Evolutionary conservation across 2,888 invertebrate genomes (phyloP).

Genomic region (Cacoxenus indagator): DNA sequence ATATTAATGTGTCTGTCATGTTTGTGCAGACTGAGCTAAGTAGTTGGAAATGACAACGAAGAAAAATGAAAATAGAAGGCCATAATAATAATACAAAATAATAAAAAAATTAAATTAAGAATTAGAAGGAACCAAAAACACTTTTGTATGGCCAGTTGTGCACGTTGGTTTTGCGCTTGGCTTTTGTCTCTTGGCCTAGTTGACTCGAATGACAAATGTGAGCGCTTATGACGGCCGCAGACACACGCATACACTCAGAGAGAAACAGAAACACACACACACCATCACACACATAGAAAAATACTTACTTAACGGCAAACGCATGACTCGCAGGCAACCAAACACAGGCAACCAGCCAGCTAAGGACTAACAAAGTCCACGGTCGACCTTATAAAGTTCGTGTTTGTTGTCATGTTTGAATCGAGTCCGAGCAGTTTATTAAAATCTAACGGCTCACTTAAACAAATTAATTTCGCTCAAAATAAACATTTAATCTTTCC

Average conservation of each 20-base stretch:
- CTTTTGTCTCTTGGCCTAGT: background rate
- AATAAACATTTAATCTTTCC: slow-evolving; percentile 28
- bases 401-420: background rate
- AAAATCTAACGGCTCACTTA: slow-evolving; percentile 56
- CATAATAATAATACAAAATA: slow-evolving; percentile 27
- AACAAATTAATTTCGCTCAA: slow-evolving; percentile 52
- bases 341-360: slow-evolving; percentile 11
- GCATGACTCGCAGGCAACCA: background rate
- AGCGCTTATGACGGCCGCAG: slow-evolving; percentile 22
- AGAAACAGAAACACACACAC: background rate
- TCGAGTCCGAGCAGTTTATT: slow-evolving; percentile 52
- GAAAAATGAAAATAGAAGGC: slow-evolving; percentile 12
- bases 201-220: slow-evolving; percentile 53
- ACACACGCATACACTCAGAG: slow-evolving; percentile 29
- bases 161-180: too few relatives aligned
- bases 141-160: slow-evolving; percentile 22
- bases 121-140: background rate
- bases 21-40: slow-evolving; percentile 37
- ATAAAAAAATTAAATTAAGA: slow-evolving; percentile 23
- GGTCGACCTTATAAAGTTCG: background rate
- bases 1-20: slow-evolving; percentile 62
- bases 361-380: slow-evolving; percentile 9
- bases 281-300: too few relatives aligned
- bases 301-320: background rate
- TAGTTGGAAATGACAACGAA: background rate